Base-by-base conservation (phyloP, 1,140 invertebrate genomes). In the Lasioglossum baleicum region DNA sequence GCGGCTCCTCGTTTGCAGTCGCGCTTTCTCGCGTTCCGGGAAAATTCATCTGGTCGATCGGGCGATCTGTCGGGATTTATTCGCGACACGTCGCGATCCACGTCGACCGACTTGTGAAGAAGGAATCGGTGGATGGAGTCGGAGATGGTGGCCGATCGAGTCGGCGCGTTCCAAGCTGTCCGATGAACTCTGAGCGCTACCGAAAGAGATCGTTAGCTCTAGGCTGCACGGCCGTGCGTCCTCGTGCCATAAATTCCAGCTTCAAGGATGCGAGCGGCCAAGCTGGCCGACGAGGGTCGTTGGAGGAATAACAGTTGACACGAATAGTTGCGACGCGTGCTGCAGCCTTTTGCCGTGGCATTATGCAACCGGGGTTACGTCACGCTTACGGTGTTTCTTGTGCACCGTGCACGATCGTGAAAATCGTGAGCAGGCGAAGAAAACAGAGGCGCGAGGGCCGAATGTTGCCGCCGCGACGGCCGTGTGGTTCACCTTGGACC, bases 231-330 rank as follows among this genome's bases (percentile, higher is more conserved):
- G n/a, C 74, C 72, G 61, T 64, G 6, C 76, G 88, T 79, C 88
- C 89, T 90, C 87, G 88, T 90, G 70, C 88, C 79, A 91, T 85
- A 90, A 91, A 91, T 88, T 88, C 84, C 8, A 5, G 73, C 69
- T 72, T 84, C 88, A 89, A 91, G 88, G 87, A 91, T 88, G 60
- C 68, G 63, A 83, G 61, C 64, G 20, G 17, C 53, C 44, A 72
- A 61, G 44, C 75, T 56, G 72, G 53, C 70, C 56, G 61, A 63
- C 67, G 76, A 85, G 83, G 85, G 76, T 83, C 77, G 81, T 81
- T 79, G 67, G 75, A 80, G 73, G 87, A 89, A 87, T 87, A 87
- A 88, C 87, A 86, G 87, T 88, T 88, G 87, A 88, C 88, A 88
- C 85, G 86, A 87, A 86, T 89, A 81, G 81, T 87, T 73, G 75